These are phyloP conservation scores for Dendrocincla tyrannina DNA, from an alignment of 2,797 vertebrate species.

Conservation along the genomic window DNA sequence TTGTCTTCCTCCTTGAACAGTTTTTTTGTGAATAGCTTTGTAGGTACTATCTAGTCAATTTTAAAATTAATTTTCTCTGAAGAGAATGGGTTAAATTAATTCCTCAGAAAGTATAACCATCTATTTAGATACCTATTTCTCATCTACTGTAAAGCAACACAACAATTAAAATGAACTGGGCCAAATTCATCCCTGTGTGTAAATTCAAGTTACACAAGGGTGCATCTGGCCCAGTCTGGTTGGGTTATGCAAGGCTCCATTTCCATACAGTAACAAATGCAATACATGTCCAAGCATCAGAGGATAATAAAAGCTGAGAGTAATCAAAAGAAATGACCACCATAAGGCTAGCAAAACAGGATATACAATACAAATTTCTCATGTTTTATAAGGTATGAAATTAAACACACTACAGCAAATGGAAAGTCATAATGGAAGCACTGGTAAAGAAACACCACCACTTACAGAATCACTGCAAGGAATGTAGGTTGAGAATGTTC, in stretches of 20 bases:
- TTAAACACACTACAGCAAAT: constrained; percentile 68
- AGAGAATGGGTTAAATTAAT: constrained; percentile 43
- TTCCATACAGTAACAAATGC: constrained; percentile 73
- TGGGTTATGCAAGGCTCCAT: constrained; percentile 76
- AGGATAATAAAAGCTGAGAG: constrained; percentile 61
- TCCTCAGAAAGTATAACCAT: not conserved
- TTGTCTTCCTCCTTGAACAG: not conserved
- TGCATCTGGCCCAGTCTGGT: constrained; percentile 10
- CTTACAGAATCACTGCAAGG: constrained; percentile 28
- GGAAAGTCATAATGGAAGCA: constrained; percentile 57
- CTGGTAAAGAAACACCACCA: constrained; percentile 43
- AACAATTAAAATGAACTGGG: constrained; percentile 21
- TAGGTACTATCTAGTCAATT: constrained; percentile 51
- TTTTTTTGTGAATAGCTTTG: not conserved
- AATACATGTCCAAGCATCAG: constrained; percentile 55
- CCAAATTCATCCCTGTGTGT: not conserved
- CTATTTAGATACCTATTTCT: not conserved
- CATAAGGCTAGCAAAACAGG: constrained; percentile 60
- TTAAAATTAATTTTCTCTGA: constrained; percentile 64
- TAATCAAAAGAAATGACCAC: constrained; percentile 70
- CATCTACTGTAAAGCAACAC: not conserved
- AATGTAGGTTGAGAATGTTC: not conserved
- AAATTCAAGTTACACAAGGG: constrained; percentile 18
- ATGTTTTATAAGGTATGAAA: constrained; percentile 77
- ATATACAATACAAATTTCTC: constrained; percentile 68